Conservation (phyloP, 92 coral and sea anemone species). For the Epizoanthus illoricatus region DNA sequence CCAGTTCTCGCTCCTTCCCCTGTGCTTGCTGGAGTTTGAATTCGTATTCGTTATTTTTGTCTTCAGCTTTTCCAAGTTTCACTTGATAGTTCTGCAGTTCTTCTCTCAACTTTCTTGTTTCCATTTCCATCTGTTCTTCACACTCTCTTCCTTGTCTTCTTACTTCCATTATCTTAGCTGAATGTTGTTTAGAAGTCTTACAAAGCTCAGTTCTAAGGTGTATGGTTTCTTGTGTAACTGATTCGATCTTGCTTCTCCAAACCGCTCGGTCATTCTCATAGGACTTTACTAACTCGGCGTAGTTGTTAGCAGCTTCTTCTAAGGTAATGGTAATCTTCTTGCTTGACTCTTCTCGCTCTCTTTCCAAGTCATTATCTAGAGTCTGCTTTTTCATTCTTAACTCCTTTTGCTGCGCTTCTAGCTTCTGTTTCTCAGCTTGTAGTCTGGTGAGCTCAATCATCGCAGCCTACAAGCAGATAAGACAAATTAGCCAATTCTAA, state of each 20-base stretch:
- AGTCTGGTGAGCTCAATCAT: constrained; percentile 23
- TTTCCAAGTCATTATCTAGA: constrained; percentile 62
- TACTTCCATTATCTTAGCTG: constrained; percentile 68
- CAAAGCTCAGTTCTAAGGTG: constrained; percentile 63
- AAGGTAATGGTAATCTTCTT: constrained; percentile 59
- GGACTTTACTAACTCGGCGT: constrained; percentile 54
- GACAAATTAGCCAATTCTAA: neutral
- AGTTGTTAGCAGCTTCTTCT: constrained; percentile 67
- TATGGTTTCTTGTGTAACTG: constrained; percentile 57
- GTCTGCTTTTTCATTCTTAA: constrained; percentile 45
- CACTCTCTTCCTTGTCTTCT: constrained; percentile 55
- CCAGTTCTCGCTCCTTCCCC: constrained; percentile 26
- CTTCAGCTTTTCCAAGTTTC: constrained; percentile 60
- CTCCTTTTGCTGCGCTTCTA: constrained; percentile 40
- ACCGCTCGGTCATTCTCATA: constrained; percentile 60
- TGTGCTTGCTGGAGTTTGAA: constrained; percentile 46
- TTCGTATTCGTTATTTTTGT: constrained; percentile 44
- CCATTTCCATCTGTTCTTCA: constrained; percentile 58
- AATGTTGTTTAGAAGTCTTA: constrained; percentile 65
- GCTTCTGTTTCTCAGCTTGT: constrained; percentile 42
- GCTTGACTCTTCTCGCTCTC: constrained; percentile 50
- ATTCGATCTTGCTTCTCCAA: constrained; percentile 76
- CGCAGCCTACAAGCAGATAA: constrained; percentile 4
- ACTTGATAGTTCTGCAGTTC: constrained; percentile 49
- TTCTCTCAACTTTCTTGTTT: constrained; percentile 57